Evolutionary conservation across 2,113 vertebrate species (phyloP).

Genomic region (Channa maculata): DNA sequence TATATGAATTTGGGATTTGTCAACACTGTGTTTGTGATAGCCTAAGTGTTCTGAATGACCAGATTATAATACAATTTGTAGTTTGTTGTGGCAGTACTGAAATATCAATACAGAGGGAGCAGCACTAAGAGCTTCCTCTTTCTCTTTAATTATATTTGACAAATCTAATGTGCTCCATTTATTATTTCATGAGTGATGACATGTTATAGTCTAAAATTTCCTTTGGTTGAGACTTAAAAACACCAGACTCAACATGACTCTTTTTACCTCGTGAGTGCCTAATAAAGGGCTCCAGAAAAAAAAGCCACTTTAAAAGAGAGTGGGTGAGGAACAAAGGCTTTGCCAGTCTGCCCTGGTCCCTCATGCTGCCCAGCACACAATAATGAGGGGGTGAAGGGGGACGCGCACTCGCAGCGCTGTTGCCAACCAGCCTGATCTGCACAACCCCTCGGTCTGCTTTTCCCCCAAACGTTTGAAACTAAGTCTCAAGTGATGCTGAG

Average conservation of each 20-base stretch:
- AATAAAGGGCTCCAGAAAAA: slow-evolving; percentile 10
- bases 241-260: neutral
- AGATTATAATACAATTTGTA: slow-evolving; percentile 33
- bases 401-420: slow-evolving; percentile 43
- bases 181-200: neutral
- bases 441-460: slow-evolving; percentile 13
- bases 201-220: neutral
- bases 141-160: neutral
- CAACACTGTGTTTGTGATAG: neutral
- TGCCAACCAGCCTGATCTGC: slow-evolving; percentile 59
- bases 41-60: slow-evolving; percentile 18
- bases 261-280: neutral
- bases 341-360: slow-evolving; percentile 65
- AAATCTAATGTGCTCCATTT: neutral
- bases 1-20: slow-evolving; percentile 26
- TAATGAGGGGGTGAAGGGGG: slow-evolving; percentile 40
- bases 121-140: neutral
- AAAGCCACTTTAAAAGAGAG: slow-evolving; percentile 52
- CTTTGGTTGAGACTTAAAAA: neutral
- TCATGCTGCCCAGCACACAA: slow-evolving; percentile 65
- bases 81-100: slow-evolving; percentile 27
- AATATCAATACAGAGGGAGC: neutral
- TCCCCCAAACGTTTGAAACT: slow-evolving; percentile 25
- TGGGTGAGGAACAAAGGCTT: slow-evolving; percentile 77
- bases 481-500: slow-evolving; percentile 45